Percentiles rank a stretch among this genome's conserved stretches.
Conservation (phyloP, 2,888 invertebrate species). For the Serripes groenlandicus region DNA sequence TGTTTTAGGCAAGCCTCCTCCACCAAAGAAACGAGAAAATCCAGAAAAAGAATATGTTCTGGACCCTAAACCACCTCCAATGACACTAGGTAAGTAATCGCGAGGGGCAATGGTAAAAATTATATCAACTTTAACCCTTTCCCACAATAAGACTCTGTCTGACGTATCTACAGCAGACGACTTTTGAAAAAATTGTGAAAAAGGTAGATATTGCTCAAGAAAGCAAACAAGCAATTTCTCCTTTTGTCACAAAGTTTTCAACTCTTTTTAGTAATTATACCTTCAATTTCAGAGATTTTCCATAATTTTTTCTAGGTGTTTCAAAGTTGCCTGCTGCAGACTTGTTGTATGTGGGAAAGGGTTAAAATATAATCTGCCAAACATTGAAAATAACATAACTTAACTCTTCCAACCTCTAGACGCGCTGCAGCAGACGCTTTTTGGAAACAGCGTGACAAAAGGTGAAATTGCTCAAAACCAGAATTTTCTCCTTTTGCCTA, state of each 20-base stretch:
- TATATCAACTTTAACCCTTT: slow-evolving; percentile 16
- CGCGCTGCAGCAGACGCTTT: too few relatives aligned
- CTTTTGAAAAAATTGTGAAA: not conserved
- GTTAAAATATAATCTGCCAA: too few relatives aligned
- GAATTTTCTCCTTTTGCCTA: too few relatives aligned
- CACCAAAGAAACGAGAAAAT: slow-evolving; percentile 53
- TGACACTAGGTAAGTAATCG: slow-evolving; percentile 84
- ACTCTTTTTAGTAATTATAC: not conserved
- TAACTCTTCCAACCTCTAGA: too few relatives aligned
- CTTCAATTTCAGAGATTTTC: not conserved
- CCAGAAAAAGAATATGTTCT: slow-evolving; percentile 83
- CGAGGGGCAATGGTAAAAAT: too few relatives aligned
- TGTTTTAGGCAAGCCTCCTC: slow-evolving; percentile 19
- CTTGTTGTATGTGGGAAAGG: too few relatives aligned
- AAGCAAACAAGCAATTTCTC: not conserved
- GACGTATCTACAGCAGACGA: not conserved
- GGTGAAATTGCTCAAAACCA: too few relatives aligned
- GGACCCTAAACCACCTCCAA: slow-evolving; percentile 80
- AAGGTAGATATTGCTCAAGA: not conserved
- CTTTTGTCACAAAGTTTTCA: not conserved
- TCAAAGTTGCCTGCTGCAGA: too few relatives aligned
- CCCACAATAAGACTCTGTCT: not conserved
- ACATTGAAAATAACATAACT: too few relatives aligned
- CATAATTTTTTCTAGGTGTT: too few relatives aligned
- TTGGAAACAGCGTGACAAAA: too few relatives aligned